Percentiles rank a stretch among this genome's conserved stretches.
These are phyloP conservation scores for Drosophila eugracilis DNA, from an alignment of 1,140 invertebrate species.

Conservation along the genomic window DNA sequence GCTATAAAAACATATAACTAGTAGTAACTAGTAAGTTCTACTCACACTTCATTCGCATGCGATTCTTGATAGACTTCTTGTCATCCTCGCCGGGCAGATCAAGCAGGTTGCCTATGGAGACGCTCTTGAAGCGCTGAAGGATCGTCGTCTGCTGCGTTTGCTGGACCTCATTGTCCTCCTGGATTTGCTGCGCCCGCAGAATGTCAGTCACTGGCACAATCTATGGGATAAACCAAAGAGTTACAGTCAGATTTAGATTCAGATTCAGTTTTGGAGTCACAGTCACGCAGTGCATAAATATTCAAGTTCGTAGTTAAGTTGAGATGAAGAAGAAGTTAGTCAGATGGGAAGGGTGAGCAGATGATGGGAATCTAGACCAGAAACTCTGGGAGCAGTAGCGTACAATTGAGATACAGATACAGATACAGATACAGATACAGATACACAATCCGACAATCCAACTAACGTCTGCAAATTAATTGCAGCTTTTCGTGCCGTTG, in stretches of 20 bases:
- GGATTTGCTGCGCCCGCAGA: constrained; percentile 70
- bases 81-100: constrained; percentile 78
- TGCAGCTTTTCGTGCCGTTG: constrained; percentile 67
- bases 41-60: constrained; percentile 77
- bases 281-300: constrained; percentile 39
- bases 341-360: neutral
- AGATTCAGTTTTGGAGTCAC: too few relatives aligned
- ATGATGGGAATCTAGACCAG: neutral
- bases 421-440: constrained; percentile 31
- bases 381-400: constrained; percentile 20
- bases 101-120: constrained; percentile 71
- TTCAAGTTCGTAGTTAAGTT: constrained; percentile 9
- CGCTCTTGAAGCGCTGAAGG: constrained; percentile 74
- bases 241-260: too few relatives aligned
- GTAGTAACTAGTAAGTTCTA: too few relatives aligned
- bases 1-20: too few relatives aligned
- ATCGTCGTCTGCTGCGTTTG: constrained; percentile 61
- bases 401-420: constrained; percentile 44
- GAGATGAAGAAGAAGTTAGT: too few relatives aligned
- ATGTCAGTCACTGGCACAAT: constrained; percentile 83
- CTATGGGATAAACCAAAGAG: too few relatives aligned
- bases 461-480: constrained; percentile 67
- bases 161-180: constrained; percentile 70
- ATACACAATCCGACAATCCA: constrained; percentile 47
- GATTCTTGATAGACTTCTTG: constrained; percentile 78